phyloP scores from a whole-genome alignment of 2,888 invertebrate genomes.

The Leistus spinibarbis region DNA sequence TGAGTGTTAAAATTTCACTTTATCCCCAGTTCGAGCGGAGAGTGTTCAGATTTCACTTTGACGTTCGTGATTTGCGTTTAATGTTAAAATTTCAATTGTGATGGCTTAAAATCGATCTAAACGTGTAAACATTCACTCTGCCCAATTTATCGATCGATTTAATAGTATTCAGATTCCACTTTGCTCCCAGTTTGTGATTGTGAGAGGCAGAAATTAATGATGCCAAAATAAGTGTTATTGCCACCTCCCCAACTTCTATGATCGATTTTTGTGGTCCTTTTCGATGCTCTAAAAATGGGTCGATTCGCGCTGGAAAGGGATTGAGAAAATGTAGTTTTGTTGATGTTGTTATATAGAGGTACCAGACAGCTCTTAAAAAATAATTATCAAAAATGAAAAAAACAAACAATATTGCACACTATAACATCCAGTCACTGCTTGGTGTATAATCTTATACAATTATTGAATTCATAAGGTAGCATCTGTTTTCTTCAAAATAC shows the following conservation, averaged over 20 bases:
- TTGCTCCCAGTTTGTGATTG: neutral
- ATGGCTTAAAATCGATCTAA: no score
- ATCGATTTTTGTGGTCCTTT: neutral
- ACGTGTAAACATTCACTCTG: no score
- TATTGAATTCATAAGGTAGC: neutral
- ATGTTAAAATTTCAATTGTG: no score
- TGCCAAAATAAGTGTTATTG: slow-evolving; percentile 27
- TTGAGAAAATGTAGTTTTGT: neutral
- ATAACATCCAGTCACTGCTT: neutral
- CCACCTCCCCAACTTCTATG: slow-evolving; percentile 22
- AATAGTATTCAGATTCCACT: neutral
- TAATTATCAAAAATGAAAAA: neutral
- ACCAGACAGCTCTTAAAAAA: neutral
- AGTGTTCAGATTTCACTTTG: neutral
- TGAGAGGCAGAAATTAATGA: neutral
- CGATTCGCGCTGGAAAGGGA: neutral
- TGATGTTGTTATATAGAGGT: neutral
- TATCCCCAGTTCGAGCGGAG: neutral
- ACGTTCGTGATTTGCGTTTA: no score
- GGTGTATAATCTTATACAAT: neutral
- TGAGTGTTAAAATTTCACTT: neutral
- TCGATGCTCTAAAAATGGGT: neutral
- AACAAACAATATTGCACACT: neutral
- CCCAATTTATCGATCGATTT: no score
- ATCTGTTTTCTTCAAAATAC: neutral